phyloP scores from a whole-genome alignment of 1,140 invertebrate genomes.

The Pentalonia nigronervosa region DNA sequence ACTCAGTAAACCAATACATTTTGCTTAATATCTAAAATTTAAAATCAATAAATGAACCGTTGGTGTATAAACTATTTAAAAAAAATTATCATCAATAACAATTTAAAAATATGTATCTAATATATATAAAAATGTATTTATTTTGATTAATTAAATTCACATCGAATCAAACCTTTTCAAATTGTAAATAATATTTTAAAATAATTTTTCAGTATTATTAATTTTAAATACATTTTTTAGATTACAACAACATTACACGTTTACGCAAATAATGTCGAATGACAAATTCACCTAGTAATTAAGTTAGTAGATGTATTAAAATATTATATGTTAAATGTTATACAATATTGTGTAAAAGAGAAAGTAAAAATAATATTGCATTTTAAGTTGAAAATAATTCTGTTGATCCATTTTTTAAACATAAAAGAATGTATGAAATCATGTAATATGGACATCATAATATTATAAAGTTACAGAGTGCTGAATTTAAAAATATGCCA shows the following conservation, averaged over 20 bases:
- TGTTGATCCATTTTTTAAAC: slow-evolving; percentile 16
- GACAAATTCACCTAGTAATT: background rate
- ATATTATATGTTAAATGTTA: background rate
- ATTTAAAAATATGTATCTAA: no score
- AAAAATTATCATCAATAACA: no score
- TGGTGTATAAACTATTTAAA: background rate
- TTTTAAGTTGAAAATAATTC: slow-evolving; percentile 19
- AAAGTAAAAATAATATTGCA: slow-evolving; percentile 23
- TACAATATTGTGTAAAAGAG: background rate
- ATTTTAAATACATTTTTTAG: background rate
- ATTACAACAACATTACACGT: background rate
- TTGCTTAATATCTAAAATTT: background rate
- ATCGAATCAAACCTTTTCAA: background rate
- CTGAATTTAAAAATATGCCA: background rate
- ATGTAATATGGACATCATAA: background rate
- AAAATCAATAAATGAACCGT: background rate
- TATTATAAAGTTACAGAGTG: background rate
- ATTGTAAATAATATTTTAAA: background rate
- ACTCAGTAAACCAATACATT: background rate
- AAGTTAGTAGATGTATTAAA: background rate
- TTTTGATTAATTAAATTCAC: background rate
- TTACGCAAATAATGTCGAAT: background rate
- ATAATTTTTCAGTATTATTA: background rate
- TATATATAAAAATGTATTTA: no score
- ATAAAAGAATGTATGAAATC: background rate